Conservation (phyloP, 2,113 vertebrate genomes). For the Bubalus kerabau region DNA sequence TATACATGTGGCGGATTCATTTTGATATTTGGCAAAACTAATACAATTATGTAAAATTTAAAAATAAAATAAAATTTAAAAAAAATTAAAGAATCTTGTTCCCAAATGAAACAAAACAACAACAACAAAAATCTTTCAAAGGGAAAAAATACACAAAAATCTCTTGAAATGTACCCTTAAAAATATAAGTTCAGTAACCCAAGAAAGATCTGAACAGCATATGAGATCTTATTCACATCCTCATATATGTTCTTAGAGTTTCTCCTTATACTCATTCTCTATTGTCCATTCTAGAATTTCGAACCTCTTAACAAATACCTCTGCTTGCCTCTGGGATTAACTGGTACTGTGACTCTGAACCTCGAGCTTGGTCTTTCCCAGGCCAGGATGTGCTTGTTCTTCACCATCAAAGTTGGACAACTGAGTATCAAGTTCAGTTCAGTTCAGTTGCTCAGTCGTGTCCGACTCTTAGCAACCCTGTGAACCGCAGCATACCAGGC, state of each 20-base stretch:
- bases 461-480: not conserved
- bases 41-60: too few species aligned
- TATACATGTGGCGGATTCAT: too few species aligned
- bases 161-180: not conserved
- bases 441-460: not conserved
- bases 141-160: not conserved
- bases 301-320: not conserved
- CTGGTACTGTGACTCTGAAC: not conserved
- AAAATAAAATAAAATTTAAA: too few species aligned
- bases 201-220: not conserved
- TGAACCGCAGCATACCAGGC: not conserved
- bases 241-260: not conserved
- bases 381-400: not conserved
- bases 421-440: not conserved
- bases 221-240: not conserved
- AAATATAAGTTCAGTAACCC: not conserved
- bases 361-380: not conserved
- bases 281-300: not conserved
- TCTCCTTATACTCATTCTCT: not conserved
- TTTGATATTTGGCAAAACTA: too few species aligned
- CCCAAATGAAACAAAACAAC: not conserved
- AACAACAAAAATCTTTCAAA: not conserved
- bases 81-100: not conserved
- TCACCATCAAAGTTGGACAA: not conserved
- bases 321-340: not conserved